Evolutionary conservation across 2,888 invertebrate genomes (phyloP).

Genomic region (Acleris emargana): DNA sequence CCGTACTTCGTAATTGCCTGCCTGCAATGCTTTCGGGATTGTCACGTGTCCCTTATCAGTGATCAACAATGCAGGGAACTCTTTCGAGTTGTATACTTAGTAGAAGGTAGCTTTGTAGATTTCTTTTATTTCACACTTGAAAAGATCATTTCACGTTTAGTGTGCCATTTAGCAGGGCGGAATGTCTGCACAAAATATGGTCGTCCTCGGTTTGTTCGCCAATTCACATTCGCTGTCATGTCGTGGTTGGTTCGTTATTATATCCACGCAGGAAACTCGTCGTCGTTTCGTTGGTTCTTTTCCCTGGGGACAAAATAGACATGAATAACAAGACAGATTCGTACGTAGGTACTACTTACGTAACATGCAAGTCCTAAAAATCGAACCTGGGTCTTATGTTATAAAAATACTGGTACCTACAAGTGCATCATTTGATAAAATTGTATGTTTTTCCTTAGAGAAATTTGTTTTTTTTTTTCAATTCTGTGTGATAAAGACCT

Average conservation of each 20-base stretch:
- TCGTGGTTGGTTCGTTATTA: conserved; percentile 88
- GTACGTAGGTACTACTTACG: too few species aligned
- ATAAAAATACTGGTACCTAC: too few species aligned
- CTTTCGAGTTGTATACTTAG: conserved; percentile 2
- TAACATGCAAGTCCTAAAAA: too few species aligned
- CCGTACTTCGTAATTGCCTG: neutral
- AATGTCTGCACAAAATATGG: conserved; percentile 85
- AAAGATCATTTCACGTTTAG: neutral
- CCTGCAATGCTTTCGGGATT: neutral
- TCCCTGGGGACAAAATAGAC: conserved; percentile 58
- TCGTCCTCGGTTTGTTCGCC: conserved; percentile 86
- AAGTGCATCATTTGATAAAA: too few species aligned
- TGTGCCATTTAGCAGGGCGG: conserved; percentile 64
- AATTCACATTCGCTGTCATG: conserved; percentile 89
- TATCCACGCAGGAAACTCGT: conserved; percentile 90
- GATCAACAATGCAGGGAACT: conserved; percentile 2
- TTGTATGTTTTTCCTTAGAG: too few species aligned
- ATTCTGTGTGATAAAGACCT: too few species aligned
- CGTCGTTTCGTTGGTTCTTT: conserved; percentile 85
- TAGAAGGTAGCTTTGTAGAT: conserved; percentile 3
- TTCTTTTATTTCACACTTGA: conserved; percentile 1
- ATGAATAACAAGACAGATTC: neutral
- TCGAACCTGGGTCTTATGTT: too few species aligned
- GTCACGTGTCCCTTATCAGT: neutral
- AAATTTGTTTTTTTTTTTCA: too few species aligned